Evolutionary conservation across 2,113 vertebrate genomes (phyloP), one percentile per base, ranked within the genome.

Genomic region (Andinoacara biseriatus): DNA sequence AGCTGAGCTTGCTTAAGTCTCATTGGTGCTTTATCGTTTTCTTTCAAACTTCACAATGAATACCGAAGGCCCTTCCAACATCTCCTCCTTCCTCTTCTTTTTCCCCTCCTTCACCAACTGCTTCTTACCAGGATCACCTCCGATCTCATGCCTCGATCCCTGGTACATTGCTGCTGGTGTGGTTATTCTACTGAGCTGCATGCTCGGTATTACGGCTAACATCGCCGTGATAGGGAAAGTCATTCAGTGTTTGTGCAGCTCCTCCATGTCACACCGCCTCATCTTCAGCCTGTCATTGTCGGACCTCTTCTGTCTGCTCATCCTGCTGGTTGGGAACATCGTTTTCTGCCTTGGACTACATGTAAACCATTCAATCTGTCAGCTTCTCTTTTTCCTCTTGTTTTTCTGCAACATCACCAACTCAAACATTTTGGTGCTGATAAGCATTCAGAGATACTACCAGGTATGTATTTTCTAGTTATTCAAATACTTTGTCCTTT

Each of bases 391-490:
- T 26, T 86, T 57, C 35, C 26, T 89, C 31, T 31, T 80, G 22
- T 74, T 80, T 8, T 89, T 86, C 72, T 65, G 24, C 76, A 49
- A 77, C 29, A 54, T 17, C 38, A 74, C 81, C 2, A 69, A 57
- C 58, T 65, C 65, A 4, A 81, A 74, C n/a, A n/a, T 80, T 31
- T 17, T 10, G 40, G 38, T 89, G 81, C 72, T 89, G 62, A 83
- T 89, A 58, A 83, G 77, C 20, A 46, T 89, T 58, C 87, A 89
- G 72, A 76, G 72, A 18, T 89, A 77, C 80, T 83, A 59, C 72
- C 76, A 89, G 87, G 87, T 89, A 80, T 5, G 75, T 72, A 72
- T 52, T 52, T 17, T 38, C 56, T 31, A 57, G 1, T 72, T 26
- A 10, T 72, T 72, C 11, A 11, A 72, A 72, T 46, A 31, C n/a